Base-by-base conservation (phyloP, 2,113 vertebrate species). In the Ptyas mucosa region DNA sequence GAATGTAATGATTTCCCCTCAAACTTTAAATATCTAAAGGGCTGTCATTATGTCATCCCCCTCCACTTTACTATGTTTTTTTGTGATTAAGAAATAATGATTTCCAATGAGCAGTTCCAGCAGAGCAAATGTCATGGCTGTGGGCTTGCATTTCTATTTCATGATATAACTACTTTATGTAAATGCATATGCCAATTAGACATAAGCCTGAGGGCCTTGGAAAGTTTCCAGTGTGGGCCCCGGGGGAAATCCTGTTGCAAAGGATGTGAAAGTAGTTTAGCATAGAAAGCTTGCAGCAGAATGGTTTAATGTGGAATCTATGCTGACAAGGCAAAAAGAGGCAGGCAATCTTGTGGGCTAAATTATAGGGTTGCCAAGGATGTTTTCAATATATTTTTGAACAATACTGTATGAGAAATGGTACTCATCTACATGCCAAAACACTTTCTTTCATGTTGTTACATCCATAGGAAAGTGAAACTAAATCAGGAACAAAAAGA, bases 151-250 rank as follows among this genome's bases (percentile, higher is more conserved):
- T 94, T 26, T 29, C 43, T 93, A 91, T 96, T 94, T 85, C 0
- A 1, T n/a, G 49, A 90, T 87, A 94, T 90, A 94, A 93, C 43
- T 64, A 92, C 90, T 58, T 24, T 86, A 64, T 85, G 24, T 87
- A 94, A 88, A 94, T 88, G 2, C 52, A 46, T 91, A 88, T 87
- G 39, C 54, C 87, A 94, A 88, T 95, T 94, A 91, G 58, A 12
- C 0, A 8, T 51, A 51, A n/a, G 24, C 54, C 51, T 91, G 24
- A 53, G 91, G 94, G 21, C 91, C 11, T 91, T 95, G 91, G 87
- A 43, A 92, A 89, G 46, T 91, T 26, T 23, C 89, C 9, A 51
- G 0, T 0, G 2, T 93, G 87, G 81, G 85, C 61, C 61, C 91
- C 3, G 0, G 21, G 88, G 55, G 12, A 94, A 91, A 94, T 53